phyloP scores from a whole-genome alignment of 2,888 invertebrate genomes.

The Anoncus sp. region DNA sequence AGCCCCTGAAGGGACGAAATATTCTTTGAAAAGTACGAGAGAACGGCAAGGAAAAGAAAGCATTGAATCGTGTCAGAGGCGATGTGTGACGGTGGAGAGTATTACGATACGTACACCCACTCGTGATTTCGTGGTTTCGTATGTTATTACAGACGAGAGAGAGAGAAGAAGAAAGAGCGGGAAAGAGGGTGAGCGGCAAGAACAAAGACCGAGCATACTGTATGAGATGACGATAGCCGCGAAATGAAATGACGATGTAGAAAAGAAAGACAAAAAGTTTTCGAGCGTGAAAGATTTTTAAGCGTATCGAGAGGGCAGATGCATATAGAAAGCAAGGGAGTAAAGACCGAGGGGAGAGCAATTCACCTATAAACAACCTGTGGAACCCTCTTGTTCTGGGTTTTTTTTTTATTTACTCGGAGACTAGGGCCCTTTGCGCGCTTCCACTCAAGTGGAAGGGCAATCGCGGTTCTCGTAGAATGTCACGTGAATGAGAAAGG shows the following conservation, averaged over 20 bases:
- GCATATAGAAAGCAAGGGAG: not conserved
- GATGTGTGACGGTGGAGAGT: conserved; percentile 21
- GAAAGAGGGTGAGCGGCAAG: conserved; percentile 30
- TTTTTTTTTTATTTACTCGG: conserved; percentile 13
- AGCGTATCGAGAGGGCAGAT: conserved; percentile 36
- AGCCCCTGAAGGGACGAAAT: not conserved
- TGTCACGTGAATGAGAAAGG: conserved; percentile 13
- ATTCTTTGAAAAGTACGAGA: not conserved
- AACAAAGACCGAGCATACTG: conserved; percentile 44
- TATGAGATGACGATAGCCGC: conserved; percentile 33
- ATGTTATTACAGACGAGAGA: conserved; percentile 18
- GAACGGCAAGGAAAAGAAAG: not conserved
- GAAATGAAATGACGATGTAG: conserved; percentile 26
- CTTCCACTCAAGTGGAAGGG: conserved; percentile 34
- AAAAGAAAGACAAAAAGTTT: conserved; percentile 10
- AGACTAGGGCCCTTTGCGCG: conserved; percentile 35
- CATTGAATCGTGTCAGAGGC: not conserved
- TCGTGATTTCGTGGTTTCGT: conserved; percentile 19
- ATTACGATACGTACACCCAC: conserved; percentile 29
- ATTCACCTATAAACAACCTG: conserved; percentile 45
- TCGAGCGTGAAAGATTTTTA: conserved; percentile 35
- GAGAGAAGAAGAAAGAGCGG: not conserved
- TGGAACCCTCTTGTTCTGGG: conserved; percentile 35
- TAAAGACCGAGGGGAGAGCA: not conserved
- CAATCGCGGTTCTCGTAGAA: conserved; percentile 19